Conservation (phyloP, 2,113 vertebrate species). For the Ginglymostoma cirratum region DNA sequence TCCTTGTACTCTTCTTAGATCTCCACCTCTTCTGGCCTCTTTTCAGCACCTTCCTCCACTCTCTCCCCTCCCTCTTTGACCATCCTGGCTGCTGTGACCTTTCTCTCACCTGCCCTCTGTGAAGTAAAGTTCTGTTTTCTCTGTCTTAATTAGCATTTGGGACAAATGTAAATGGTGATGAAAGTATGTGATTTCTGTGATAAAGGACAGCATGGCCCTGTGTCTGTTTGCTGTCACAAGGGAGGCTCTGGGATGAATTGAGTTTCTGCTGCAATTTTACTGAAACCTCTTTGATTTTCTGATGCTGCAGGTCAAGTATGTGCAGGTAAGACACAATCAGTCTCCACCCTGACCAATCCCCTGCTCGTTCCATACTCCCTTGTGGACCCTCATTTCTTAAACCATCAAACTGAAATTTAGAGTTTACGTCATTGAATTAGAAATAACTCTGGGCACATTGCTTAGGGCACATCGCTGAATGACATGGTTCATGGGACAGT, state of each 20-base stretch:
- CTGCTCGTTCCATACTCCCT: too few species aligned
- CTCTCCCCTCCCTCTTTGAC: not conserved
- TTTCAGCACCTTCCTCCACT: not conserved
- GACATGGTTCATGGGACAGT: too few species aligned
- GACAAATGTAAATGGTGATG: not conserved
- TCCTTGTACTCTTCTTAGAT: too few species aligned
- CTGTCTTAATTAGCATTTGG: not conserved
- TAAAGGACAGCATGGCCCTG: not conserved
- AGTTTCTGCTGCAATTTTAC: slow-evolving; percentile 45
- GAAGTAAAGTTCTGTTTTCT: not conserved
- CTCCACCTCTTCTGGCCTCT: too few species aligned
- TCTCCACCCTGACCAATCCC: not conserved
- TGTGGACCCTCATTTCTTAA: not conserved
- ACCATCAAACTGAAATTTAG: not conserved
- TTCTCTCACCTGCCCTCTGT: not conserved
- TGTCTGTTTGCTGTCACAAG: not conserved
- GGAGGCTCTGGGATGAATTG: not conserved
- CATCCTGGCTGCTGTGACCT: too few species aligned
- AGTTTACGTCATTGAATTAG: not conserved
- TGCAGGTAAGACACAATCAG: slow-evolving; percentile 73
- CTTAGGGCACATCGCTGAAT: too few species aligned
- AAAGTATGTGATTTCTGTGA: not conserved
- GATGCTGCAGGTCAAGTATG: slow-evolving; percentile 88
- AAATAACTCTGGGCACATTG: not conserved
- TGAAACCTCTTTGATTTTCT: slow-evolving; percentile 53